Conservation (phyloP, 1,140 invertebrate species). For the Lepidostoma basale region DNA sequence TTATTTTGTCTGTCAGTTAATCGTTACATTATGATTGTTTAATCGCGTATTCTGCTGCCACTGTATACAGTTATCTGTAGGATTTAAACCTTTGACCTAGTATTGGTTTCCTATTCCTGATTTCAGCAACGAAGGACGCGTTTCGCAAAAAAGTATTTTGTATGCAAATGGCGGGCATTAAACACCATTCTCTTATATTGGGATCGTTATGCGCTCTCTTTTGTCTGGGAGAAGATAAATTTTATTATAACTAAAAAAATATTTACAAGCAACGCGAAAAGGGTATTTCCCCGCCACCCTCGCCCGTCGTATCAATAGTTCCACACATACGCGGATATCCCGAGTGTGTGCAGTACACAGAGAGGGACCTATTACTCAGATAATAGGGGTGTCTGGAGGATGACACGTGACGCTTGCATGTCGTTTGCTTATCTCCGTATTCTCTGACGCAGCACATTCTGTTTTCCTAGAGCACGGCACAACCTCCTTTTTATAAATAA, state of each 20-base stretch:
- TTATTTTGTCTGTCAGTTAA: no score
- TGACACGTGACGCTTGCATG: conserved; percentile 2
- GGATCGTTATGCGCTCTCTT: conserved; percentile 1
- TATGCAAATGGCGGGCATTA: conserved; percentile 44
- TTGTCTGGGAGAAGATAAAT: conserved; percentile 22
- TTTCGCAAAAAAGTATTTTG: conserved; percentile 38
- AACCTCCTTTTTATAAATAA: no score
- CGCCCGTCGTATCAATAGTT: not conserved
- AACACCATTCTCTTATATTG: conserved; percentile 36
- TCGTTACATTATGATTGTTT: no score
- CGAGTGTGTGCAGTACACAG: no score
- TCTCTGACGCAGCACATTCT: no score
- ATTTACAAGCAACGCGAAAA: not conserved
- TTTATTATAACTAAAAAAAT: conserved; percentile 15
- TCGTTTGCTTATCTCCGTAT: not conserved
- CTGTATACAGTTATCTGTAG: no score
- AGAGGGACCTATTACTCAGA: not conserved
- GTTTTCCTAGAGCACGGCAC: no score
- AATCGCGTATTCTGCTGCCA: no score
- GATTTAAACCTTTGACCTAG: conserved; percentile 1
- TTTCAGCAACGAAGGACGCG: not conserved
- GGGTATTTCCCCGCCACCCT: not conserved
- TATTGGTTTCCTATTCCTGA: conserved; percentile 13
- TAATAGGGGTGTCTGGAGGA: not conserved
- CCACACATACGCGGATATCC: not conserved